phyloP scores from a whole-genome alignment of 2,797 vertebrate genomes.

The Tapera naevia region DNA sequence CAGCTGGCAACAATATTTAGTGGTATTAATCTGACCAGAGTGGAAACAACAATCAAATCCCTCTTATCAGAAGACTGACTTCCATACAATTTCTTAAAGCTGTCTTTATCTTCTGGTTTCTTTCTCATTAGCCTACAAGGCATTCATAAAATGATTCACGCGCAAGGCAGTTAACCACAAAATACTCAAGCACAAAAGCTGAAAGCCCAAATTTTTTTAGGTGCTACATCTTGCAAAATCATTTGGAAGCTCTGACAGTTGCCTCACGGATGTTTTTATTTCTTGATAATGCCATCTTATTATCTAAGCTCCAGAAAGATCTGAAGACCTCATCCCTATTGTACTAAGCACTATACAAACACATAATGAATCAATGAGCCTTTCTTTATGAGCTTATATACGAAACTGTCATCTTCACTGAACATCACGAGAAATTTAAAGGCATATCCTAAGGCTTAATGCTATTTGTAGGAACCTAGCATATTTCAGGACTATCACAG shows the following conservation, averaged over 20 bases:
- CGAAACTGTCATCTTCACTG: background rate
- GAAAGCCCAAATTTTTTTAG: background rate
- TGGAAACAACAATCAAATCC: background rate
- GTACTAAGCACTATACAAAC: background rate
- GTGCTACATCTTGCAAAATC: background rate
- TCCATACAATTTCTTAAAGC: background rate
- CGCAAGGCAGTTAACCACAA: background rate
- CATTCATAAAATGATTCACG: background rate
- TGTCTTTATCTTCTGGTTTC: background rate
- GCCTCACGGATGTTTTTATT: background rate
- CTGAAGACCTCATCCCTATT: background rate
- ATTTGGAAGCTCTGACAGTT: constrained; percentile 1
- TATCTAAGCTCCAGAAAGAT: background rate
- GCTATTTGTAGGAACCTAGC: background rate
- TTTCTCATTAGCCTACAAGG: background rate
- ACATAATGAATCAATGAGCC: background rate
- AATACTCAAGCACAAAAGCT: background rate
- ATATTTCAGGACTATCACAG: background rate
- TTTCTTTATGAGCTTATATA: background rate
- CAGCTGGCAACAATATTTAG: background rate
- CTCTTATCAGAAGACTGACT: background rate
- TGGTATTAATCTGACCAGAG: background rate
- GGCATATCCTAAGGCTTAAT: background rate
- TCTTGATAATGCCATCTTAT: background rate
- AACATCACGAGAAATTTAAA: background rate